Evolutionary conservation across 1,140 invertebrate genomes (phyloP).

Genomic region (Zaprionus ornatus): DNA sequence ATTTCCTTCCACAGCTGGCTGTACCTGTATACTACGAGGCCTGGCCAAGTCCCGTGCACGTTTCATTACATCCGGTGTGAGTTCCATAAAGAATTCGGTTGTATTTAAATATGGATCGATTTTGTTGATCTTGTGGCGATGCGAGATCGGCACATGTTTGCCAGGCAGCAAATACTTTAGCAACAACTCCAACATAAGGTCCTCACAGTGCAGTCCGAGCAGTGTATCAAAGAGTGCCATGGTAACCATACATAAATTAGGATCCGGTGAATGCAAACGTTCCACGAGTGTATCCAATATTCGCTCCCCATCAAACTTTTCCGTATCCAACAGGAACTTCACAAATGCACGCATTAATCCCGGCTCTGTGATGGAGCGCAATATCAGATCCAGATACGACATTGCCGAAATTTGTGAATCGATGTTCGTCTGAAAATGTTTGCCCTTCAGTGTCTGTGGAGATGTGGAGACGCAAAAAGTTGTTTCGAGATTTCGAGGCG

Average conservation of each 20-base stretch:
- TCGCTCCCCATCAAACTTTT: slow-evolving; percentile 92
- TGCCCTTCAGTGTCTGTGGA: slow-evolving; percentile 84
- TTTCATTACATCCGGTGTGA: slow-evolving; percentile 88
- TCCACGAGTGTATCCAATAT: slow-evolving; percentile 92
- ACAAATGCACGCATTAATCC: slow-evolving; percentile 92
- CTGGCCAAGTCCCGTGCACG: slow-evolving; percentile 70
- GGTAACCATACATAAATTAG: slow-evolving; percentile 94
- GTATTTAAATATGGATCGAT: slow-evolving; percentile 92
- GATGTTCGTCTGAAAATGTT: slow-evolving; percentile 89
- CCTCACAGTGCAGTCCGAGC: slow-evolving; percentile 97
- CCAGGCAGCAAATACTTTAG: slow-evolving; percentile 94
- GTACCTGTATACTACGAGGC: slow-evolving; percentile 43
- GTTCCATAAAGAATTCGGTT: slow-evolving; percentile 92
- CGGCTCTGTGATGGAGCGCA: slow-evolving; percentile 93
- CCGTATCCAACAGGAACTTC: slow-evolving; percentile 92
- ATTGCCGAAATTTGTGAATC: slow-evolving; percentile 95
- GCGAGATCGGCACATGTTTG: slow-evolving; percentile 95
- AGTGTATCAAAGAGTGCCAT: slow-evolving; percentile 95
- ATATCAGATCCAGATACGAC: slow-evolving; percentile 94
- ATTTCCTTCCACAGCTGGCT: neutral
- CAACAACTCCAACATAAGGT: slow-evolving; percentile 97
- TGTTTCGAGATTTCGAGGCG: slow-evolving; percentile 82
- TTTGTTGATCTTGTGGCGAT: slow-evolving; percentile 89
- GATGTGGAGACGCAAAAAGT: slow-evolving; percentile 72
- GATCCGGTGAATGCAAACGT: slow-evolving; percentile 88